Evolutionary conservation across 2,113 vertebrate genomes (phyloP).

Genomic region (Bos indicus): DNA sequence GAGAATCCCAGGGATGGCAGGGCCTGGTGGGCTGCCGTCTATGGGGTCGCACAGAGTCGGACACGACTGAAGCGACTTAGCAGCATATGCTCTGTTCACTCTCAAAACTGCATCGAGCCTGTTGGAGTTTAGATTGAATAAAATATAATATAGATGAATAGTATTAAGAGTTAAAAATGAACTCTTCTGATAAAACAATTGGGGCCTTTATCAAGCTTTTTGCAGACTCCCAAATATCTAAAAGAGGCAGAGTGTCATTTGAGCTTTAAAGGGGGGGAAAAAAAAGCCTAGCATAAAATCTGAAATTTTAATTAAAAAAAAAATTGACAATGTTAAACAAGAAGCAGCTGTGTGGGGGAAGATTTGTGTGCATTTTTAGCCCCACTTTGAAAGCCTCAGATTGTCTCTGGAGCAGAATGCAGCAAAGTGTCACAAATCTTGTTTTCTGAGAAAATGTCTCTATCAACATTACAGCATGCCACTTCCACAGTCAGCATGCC

Average conservation of each 20-base stretch:
- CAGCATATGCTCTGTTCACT: neutral
- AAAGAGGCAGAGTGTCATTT: conserved; percentile 38
- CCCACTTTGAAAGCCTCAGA: conserved; percentile 50
- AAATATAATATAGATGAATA: neutral
- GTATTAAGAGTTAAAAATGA: neutral
- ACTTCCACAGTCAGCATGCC: conserved; percentile 31
- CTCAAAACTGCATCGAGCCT: neutral
- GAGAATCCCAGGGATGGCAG: no score
- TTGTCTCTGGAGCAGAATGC: conserved; percentile 61
- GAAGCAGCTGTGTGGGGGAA: conserved; percentile 59
- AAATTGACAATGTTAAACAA: conserved; percentile 59
- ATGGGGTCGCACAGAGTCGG: no score
- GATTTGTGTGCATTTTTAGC: conserved; percentile 56
- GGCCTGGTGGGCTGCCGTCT: no score
- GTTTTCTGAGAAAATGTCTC: conserved; percentile 68
- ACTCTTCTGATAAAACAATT: neutral
- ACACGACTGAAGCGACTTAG: no score
- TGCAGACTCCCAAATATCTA: neutral
- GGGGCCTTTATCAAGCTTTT: neutral
- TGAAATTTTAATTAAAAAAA: conserved; percentile 65
- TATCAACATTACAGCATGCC: conserved; percentile 54
- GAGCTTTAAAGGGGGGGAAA: neutral
- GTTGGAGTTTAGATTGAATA: neutral
- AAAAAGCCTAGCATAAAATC: conserved; percentile 26
- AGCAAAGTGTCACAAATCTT: conserved; percentile 68